Evolutionary conservation across 2,797 vertebrate genomes (phyloP).

Genomic region (Remorina albescens): DNA sequence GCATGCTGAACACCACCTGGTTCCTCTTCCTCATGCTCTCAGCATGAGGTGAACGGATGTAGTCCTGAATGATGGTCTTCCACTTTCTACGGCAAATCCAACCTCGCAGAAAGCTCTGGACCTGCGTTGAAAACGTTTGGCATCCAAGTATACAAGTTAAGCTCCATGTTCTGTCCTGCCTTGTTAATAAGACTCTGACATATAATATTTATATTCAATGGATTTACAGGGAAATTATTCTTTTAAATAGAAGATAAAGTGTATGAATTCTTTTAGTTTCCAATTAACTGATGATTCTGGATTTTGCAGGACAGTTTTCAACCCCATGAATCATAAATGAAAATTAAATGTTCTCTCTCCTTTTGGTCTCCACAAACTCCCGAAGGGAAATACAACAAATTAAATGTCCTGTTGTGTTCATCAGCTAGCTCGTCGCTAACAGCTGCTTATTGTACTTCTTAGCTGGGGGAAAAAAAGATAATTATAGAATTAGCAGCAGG

Average conservation of each 20-base stretch:
- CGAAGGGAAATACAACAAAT: background rate
- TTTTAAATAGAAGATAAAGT: too few relatives aligned
- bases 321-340: background rate
- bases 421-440: background rate
- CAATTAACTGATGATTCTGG: too few relatives aligned
- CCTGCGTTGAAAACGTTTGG: constrained; percentile 77
- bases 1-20: constrained; percentile 99
- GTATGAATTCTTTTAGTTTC: too few relatives aligned
- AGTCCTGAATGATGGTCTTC: constrained; percentile 99
- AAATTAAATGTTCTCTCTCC: background rate
- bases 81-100: constrained; percentile 98
- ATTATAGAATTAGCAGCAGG: background rate
- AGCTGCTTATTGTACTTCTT: background rate
- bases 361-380: background rate
- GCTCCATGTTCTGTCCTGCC: background rate
- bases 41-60: constrained; percentile 95
- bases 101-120: constrained; percentile 97
- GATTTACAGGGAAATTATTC: too few relatives aligned
- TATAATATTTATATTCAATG: too few relatives aligned
- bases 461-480: background rate
- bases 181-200: too few relatives aligned
- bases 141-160: background rate
- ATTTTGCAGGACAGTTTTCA: too few relatives aligned
- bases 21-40: constrained; percentile 99
- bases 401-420: too few relatives aligned